These are phyloP conservation scores for Ciconia nigra DNA, from an alignment of 2,797 vertebrate species.

Conservation along the genomic window DNA sequence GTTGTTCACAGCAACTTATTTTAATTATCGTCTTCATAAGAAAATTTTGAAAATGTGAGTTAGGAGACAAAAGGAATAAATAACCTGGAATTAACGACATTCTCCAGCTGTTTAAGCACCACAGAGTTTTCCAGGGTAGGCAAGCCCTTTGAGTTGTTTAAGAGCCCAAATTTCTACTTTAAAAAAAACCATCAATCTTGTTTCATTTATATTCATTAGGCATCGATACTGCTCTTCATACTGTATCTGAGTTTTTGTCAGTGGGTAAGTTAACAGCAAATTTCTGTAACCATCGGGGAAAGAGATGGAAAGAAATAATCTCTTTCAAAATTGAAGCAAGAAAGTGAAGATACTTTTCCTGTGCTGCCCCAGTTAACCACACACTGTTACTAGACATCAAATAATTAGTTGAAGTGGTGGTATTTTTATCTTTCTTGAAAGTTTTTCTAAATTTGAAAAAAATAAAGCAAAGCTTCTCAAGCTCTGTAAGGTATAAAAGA, in stretches of 20 bases:
- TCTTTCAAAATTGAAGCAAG: neutral
- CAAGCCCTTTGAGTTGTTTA: neutral
- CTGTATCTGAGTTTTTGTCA: neutral
- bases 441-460: neutral
- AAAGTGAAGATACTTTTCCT: neutral
- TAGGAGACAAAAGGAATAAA: neutral
- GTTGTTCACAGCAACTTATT: neutral
- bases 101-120: neutral
- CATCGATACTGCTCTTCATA: neutral
- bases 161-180: neutral
- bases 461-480: neutral
- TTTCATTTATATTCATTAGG: neutral
- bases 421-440: neutral
- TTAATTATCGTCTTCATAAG: neutral
- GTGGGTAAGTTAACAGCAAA: neutral
- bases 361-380: neutral
- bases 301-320: neutral
- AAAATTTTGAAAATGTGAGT: neutral
- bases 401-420: neutral
- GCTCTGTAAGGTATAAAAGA: neutral
- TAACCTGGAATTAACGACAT: neutral
- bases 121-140: neutral
- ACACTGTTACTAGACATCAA: neutral
- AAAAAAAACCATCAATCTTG: neutral
- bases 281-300: neutral